Conservation (phyloP, 2,888 invertebrate species). For the Acanthopleura granulata region DNA sequence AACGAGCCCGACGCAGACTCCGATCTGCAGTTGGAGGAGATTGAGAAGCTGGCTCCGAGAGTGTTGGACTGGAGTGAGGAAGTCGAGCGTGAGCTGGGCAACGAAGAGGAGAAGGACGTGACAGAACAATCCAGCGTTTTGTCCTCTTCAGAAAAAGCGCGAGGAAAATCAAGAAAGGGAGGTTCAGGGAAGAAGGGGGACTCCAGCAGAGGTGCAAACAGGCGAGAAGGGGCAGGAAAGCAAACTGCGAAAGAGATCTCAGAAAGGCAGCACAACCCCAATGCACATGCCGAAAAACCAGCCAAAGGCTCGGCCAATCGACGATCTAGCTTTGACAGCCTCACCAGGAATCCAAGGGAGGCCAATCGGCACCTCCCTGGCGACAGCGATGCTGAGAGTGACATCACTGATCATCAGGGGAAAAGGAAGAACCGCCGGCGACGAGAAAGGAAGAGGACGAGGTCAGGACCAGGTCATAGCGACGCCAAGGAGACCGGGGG, state of each 20-base stretch:
- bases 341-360: neutral
- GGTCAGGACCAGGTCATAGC: neutral
- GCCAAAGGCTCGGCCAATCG: neutral
- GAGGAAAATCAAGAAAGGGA: neutral
- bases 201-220: neutral
- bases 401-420: neutral
- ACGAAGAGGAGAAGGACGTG: neutral
- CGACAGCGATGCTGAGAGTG: constrained; percentile 12
- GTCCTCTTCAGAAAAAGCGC: neutral
- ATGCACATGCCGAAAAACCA: neutral
- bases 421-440: neutral
- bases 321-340: constrained; percentile 11
- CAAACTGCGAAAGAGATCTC: neutral
- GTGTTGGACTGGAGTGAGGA: constrained; percentile 58
- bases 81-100: constrained; percentile 53
- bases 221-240: neutral
- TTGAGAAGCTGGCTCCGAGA: constrained; percentile 36
- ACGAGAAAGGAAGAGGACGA: constrained; percentile 2
- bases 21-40: constrained; percentile 45
- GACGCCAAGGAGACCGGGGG: neutral
- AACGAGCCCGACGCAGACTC: neutral
- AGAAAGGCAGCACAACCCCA: neutral
- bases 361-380: neutral
- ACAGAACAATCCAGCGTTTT: neutral
- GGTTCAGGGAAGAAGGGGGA: neutral